Base-by-base conservation (phyloP, 2,888 invertebrate genomes). In the Cylindroiulus punctatus region DNA sequence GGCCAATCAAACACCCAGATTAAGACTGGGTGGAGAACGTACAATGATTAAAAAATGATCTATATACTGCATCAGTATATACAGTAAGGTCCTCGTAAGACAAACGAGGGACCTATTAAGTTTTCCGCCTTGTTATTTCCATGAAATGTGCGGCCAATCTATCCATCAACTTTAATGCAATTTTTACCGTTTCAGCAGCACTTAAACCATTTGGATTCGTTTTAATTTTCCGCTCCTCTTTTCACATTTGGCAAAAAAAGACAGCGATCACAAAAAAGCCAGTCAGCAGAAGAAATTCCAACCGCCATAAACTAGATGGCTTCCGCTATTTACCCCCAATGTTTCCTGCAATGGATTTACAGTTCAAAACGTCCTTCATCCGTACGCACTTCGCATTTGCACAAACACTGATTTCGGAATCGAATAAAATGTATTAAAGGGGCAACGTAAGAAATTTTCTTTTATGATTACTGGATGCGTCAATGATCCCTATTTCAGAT, bases 201-300 rank as follows among this genome's bases (percentile, higher is more conserved):
- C 65, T 65, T 65, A 65, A 65, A 65, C 65, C 65, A 65, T 65
- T 65, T 65, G 65, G 65, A 65, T 65, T 65, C 26, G 65, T 65
- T 65, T 65, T 65, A 65, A 65, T 65, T 65, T 65, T 65, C 65
- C 65, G 65, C 65, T 65, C 26, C 65, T 65, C 65, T 65, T 65
- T 65, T 65, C 65, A 65, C 65, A 65, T 65, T 65, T 65, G 65
- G 44, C 8, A 44, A n/a, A 65, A 65, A 26, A 65, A 65, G 65
- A 26, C 26, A 65, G 65, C 65, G n/a, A 26, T 22, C 65, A 65
- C 65, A 65, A 65, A 65, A 65, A 65, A 65, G 65, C 65, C 65
- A 65, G 65, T 65, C 65, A 65, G 65, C 65, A 65, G 65, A 65
- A 65, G 65, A 65, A 65, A 65, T 65, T 65, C 65, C 65, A 65